Conservation (phyloP, 2,113 vertebrate genomes). For the Alaudala cheleensis region DNA sequence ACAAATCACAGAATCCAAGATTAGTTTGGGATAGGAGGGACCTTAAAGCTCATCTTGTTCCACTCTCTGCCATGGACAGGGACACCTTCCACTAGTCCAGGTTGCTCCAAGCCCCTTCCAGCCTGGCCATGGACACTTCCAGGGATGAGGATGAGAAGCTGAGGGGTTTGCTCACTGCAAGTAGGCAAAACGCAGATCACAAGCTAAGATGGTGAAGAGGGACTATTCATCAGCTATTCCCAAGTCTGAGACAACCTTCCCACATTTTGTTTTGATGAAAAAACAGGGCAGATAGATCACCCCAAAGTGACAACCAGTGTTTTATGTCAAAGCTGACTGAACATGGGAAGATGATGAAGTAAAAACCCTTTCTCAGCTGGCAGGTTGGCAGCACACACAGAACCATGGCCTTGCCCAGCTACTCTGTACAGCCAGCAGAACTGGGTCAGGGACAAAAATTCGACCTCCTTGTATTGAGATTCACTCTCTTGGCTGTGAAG, state of each 20-base stretch:
- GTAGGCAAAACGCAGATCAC: not conserved
- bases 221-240: not conserved
- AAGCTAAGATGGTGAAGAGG: not conserved
- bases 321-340: not conserved
- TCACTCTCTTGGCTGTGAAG: not conserved
- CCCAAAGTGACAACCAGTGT: not conserved
- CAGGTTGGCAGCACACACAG: accelerated
- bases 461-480: not conserved
- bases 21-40: not conserved
- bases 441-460: not conserved
- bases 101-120: accelerated
- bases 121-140: not conserved
- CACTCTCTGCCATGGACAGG: not conserved
- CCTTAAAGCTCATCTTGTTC: not conserved
- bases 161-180: not conserved
- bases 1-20: not conserved
- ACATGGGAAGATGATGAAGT: not conserved
- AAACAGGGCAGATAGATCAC: not conserved
- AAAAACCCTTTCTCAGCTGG: not conserved
- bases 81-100: not conserved
- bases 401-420: not conserved
- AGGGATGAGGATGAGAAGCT: not conserved
- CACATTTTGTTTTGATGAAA: not conserved
- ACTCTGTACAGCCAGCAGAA: not conserved
- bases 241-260: not conserved